Base-by-base conservation (phyloP, 2,888 invertebrate species). In the Pheosia tremula region DNA sequence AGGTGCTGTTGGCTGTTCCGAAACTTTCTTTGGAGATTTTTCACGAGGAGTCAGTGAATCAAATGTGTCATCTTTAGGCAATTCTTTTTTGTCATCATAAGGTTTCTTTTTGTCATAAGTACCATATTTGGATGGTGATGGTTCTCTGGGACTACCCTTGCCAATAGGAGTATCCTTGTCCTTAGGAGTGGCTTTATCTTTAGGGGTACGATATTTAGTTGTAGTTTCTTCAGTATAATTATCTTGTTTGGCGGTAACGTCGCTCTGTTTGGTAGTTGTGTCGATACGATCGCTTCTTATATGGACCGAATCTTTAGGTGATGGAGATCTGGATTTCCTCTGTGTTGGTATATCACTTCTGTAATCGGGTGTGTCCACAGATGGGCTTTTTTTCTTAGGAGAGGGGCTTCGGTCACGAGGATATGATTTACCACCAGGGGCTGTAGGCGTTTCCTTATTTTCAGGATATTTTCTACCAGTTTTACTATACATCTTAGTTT, bases 401-500 rank as follows among this genome's bases (percentile, higher is more conserved):
- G 80, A 82, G 9, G 75, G 54, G 47, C 64, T 65, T 24, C 64
- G 69, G 8, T 64, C 57, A 11, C 61, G 70, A 56, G 71, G 66
- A 52, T 62, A 65, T 39, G 67, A 56, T 55, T 62, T 55, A 43
- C 63, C 38, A 11, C 59, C 52, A 49, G 61, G 38, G 11, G 57
- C 58, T 13, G 60, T 62, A 41, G 56, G 57, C 38, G 66, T 66
- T 36, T 58, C 41, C 45, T 63, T 69, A 52, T 64, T 62, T 39
- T 71, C 67, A 24, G 59, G 63, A 36, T 80, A 67, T 61, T 72
- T 73, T 65, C 75, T 79, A 57, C 84, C 77, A 56, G 59, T 75
- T 9, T 75, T 82, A 39, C 84, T 82, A 59, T 87, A 87, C 80
- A 84, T 83, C 81, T 91, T 91, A 49, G 89, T 90, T 84, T 92